phyloP scores from a whole-genome alignment of 2,888 invertebrate species.

The Julus scandinavius region DNA sequence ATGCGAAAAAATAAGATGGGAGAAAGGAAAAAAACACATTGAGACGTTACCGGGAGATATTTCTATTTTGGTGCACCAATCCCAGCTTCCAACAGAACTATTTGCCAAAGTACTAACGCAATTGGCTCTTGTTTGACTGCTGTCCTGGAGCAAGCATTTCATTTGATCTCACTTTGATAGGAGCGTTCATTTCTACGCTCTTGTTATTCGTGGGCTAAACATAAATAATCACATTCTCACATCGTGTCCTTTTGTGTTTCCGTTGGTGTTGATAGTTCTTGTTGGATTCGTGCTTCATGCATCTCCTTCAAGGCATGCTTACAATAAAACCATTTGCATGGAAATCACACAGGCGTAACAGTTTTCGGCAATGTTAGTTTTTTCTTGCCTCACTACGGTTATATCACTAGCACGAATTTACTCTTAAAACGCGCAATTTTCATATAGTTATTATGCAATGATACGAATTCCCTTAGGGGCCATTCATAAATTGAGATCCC shows the following conservation, averaged over 20 bases:
- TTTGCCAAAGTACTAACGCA: slow-evolving; percentile 33
- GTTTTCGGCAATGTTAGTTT: background rate
- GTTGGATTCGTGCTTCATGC: background rate
- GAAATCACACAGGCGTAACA: background rate
- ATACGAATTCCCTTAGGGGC: too few relatives aligned
- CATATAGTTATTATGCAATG: too few relatives aligned
- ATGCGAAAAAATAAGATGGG: slow-evolving; percentile 1
- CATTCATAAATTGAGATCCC: too few relatives aligned
- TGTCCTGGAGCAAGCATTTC: slow-evolving; percentile 42
- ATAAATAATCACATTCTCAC: slow-evolving; percentile 42
- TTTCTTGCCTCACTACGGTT: background rate
- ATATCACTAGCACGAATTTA: too few relatives aligned
- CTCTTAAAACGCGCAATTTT: too few relatives aligned
- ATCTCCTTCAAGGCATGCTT: background rate
- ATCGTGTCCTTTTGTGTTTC: background rate
- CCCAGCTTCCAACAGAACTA: background rate
- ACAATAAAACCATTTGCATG: background rate
- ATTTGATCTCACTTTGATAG: slow-evolving; percentile 39
- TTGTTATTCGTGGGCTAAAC: slow-evolving; percentile 38
- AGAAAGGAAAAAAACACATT: background rate
- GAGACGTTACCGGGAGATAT: slow-evolving; percentile 37
- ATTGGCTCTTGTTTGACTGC: slow-evolving; percentile 42
- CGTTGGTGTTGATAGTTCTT: background rate
- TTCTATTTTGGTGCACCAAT: slow-evolving; percentile 38
- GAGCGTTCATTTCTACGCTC: slow-evolving; percentile 17